A percentile compares a stretch with the other conserved stretches of the same genome.
These are phyloP conservation scores for Adoxophyes honmai DNA, from an alignment of 1,140 invertebrate species.

Conservation along the genomic window DNA sequence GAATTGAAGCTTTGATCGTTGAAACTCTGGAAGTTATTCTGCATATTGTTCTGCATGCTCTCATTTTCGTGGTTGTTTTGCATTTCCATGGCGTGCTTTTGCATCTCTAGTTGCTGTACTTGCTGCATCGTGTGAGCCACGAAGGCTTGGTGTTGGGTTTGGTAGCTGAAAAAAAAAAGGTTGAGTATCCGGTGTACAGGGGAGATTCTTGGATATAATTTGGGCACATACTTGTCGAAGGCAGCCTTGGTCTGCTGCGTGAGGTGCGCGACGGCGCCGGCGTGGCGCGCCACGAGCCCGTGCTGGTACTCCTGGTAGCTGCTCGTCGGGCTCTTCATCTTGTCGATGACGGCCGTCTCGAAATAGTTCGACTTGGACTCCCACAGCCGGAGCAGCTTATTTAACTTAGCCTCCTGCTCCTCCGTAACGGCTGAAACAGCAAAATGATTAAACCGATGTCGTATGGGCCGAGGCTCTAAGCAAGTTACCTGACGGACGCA, in stretches of 20 bases:
- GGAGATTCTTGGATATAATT: conserved; percentile 12
- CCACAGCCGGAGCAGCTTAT: conserved; percentile 95
- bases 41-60: conserved; percentile 42
- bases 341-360: conserved; percentile 88
- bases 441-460: conserved; percentile 62
- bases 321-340: conserved; percentile 86
- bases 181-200: background rate
- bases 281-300: conserved; percentile 87
- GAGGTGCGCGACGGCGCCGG: conserved; percentile 85
- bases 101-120: conserved; percentile 89
- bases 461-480: conserved; percentile 49
- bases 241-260: conserved; percentile 86
- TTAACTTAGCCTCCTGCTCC: conserved; percentile 92
- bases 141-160: conserved; percentile 97
- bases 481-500: conserved; percentile 67
- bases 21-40: conserved; percentile 53
- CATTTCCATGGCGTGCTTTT: conserved; percentile 86
- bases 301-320: conserved; percentile 92
- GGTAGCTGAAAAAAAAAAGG: conserved; percentile 78
- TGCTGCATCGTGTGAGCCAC: conserved; percentile 93
- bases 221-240: conserved; percentile 82
- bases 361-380: conserved; percentile 98
- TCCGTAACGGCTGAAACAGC: conserved; percentile 84
- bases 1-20: conserved; percentile 54
- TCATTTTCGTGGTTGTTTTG: conserved; percentile 75